These are phyloP conservation scores for Lasioglossum lativentre DNA, from an alignment of 2,888 invertebrate species.

Conservation along the genomic window DNA sequence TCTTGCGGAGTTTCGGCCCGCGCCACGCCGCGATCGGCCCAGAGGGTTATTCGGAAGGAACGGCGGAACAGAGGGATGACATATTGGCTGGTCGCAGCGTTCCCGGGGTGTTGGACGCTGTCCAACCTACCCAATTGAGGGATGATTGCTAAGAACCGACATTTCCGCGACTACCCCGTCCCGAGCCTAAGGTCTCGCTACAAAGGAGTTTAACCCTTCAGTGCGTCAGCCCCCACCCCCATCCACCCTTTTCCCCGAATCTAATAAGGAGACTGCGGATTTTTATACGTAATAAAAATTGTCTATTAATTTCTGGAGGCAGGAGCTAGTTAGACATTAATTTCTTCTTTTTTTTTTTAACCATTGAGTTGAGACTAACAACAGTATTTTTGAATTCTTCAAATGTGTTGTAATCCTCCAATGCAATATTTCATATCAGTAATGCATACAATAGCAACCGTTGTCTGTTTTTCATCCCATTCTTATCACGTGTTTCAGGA, in stretches of 20 bases:
- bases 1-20: constrained; percentile 33
- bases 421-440: too few species aligned
- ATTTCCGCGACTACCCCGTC: background rate
- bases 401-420: too few species aligned
- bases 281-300: background rate
- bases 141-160: constrained; percentile 14
- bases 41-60: constrained; percentile 57
- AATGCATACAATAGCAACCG: too few species aligned
- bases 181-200: background rate
- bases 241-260: background rate
- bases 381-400: too few species aligned
- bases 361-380: background rate
- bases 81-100: constrained; percentile 64
- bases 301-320: background rate
- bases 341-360: background rate
- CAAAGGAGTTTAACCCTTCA: background rate
- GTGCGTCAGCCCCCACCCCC: background rate
- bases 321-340: background rate
- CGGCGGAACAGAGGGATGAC: constrained; percentile 68
- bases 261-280: constrained; percentile 2
- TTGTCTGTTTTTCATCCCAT: too few species aligned
- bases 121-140: constrained; percentile 7
- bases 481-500: too few species aligned
- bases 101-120: constrained; percentile 12
- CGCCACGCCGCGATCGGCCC: constrained; percentile 24